Evolutionary conservation across 2,113 vertebrate genomes (phyloP).

Genomic region (Phaethon lepturus): DNA sequence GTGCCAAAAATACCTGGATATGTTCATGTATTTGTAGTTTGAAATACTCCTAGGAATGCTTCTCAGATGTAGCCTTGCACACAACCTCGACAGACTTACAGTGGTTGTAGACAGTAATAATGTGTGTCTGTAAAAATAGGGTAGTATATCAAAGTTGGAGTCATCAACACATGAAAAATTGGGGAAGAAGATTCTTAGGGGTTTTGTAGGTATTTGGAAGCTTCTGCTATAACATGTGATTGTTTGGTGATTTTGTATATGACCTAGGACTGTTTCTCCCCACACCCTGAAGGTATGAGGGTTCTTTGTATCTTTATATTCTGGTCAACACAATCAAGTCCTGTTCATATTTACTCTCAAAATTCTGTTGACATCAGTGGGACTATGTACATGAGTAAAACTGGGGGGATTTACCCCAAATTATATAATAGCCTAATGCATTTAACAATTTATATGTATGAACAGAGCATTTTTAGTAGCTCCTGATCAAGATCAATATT

Average conservation of each 20-base stretch:
- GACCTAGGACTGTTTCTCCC: rapidly evolving
- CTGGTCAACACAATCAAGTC: neutral
- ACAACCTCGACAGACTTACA: neutral
- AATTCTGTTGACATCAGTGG: neutral
- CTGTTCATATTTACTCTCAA: neutral
- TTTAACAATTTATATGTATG: neutral
- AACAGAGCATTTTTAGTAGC: neutral
- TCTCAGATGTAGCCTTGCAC: rapidly evolving
- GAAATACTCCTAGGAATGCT: neutral
- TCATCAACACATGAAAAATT: neutral
- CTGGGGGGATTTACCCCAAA: neutral
- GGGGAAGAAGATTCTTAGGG: neutral
- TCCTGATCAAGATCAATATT: neutral
- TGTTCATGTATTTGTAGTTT: neutral
- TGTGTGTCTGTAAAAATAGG: neutral
- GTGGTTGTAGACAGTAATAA: neutral
- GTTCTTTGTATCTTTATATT: neutral
- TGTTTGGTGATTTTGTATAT: neutral
- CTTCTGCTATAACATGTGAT: neutral
- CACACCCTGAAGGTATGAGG: rapidly evolving
- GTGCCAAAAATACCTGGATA: neutral
- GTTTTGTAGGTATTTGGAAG: neutral
- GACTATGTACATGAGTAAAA: neutral
- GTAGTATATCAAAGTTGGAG: neutral
- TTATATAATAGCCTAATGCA: neutral